Conservation (phyloP, 2,888 invertebrate species). For the Plagodis pulveraria region DNA sequence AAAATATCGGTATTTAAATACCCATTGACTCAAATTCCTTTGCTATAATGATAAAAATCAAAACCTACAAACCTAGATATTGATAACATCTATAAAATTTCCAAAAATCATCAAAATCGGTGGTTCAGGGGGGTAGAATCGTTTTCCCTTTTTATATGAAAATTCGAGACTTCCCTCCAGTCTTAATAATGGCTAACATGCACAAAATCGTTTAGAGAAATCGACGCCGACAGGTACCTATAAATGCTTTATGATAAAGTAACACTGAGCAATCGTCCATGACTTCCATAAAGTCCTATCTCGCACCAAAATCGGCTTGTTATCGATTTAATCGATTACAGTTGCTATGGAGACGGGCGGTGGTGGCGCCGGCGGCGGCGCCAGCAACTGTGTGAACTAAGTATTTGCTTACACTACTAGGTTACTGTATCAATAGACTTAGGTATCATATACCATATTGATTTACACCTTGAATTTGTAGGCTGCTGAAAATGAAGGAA, state of each 20-base stretch:
- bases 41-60: no score
- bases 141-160: no score
- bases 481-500: background rate
- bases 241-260: slow-evolving; percentile 2
- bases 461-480: slow-evolving; percentile 22
- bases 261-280: slow-evolving; percentile 1
- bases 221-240: background rate
- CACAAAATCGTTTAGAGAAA: background rate
- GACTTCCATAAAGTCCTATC: slow-evolving; percentile 9
- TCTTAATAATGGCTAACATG: no score
- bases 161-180: no score
- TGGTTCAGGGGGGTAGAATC: no score
- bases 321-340: slow-evolving; percentile 17
- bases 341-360: slow-evolving; percentile 23
- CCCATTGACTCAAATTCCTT: no score
- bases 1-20: background rate
- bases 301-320: slow-evolving; percentile 7
- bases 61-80: no score
- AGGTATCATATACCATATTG: slow-evolving; percentile 16
- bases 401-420: slow-evolving; percentile 20
- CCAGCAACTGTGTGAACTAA: slow-evolving; percentile 15
- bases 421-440: slow-evolving; percentile 29
- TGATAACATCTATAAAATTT: no score
- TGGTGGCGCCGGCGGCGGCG: slow-evolving; percentile 14
- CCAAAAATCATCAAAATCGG: no score